A percentile compares a stretch with the other conserved stretches of the same genome.
Conservation (phyloP, 2,888 invertebrate species). For the Thymelicus acteon region DNA sequence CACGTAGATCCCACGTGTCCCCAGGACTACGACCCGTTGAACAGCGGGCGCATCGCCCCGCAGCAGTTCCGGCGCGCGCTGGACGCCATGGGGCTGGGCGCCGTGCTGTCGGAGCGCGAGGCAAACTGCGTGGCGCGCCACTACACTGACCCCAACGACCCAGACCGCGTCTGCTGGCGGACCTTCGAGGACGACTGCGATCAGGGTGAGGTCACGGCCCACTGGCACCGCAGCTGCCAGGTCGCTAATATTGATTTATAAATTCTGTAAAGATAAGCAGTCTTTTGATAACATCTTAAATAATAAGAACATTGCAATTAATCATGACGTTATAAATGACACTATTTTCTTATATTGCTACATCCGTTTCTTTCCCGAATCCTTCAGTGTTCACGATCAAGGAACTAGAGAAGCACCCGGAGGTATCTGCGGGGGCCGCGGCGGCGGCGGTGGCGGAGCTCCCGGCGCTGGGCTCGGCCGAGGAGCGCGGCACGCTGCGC, state of each 20-base stretch:
- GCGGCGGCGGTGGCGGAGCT: constrained; percentile 79
- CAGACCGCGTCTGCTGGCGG: constrained; percentile 88
- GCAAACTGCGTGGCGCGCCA: constrained; percentile 86
- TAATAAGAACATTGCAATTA: too few relatives aligned
- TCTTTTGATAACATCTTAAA: too few relatives aligned
- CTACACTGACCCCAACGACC: constrained; percentile 90
- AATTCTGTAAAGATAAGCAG: too few relatives aligned
- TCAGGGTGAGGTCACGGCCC: constrained; percentile 77
- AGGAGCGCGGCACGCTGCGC: constrained; percentile 53
- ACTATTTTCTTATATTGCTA: too few relatives aligned
- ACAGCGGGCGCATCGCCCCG: constrained; percentile 87
- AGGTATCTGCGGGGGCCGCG: constrained; percentile 60
- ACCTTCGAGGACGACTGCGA: constrained; percentile 92
- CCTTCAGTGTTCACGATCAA: constrained; percentile 86
- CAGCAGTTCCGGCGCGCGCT: constrained; percentile 90
- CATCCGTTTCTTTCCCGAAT: not conserved
- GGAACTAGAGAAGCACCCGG: constrained; percentile 88
- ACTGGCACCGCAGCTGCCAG: too few relatives aligned
- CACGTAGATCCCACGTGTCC: not conserved
- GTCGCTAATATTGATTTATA: too few relatives aligned
- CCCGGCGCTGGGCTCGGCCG: constrained; percentile 67
- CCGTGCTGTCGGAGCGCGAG: constrained; percentile 86
- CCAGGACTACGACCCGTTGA: constrained; percentile 88
- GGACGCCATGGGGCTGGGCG: constrained; percentile 87
- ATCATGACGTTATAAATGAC: too few relatives aligned